Percentiles rank a stretch among this genome's conserved stretches.
Conservation (phyloP, 1,140 invertebrate genomes). For the Heliconius eleuchia region DNA sequence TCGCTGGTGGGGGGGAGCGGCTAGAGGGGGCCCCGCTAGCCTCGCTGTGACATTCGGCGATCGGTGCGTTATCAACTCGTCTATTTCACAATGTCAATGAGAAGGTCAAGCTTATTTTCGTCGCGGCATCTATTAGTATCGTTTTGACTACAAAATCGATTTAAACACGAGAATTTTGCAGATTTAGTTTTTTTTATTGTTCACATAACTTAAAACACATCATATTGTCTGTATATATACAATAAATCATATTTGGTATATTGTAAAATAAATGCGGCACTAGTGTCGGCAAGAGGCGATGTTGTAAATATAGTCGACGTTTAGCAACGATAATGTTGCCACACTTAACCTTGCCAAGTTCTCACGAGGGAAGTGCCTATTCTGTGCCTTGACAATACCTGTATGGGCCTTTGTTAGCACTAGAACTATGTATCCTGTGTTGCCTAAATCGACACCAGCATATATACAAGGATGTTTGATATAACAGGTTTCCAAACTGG, state of each 20-base stretch:
- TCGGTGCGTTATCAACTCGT: slow-evolving; percentile 77
- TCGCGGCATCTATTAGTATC: slow-evolving; percentile 55
- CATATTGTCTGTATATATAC: neutral
- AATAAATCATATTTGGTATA: slow-evolving; percentile 19
- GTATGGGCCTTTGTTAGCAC: slow-evolving; percentile 75
- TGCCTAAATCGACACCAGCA: slow-evolving; percentile 58
- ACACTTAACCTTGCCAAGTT: slow-evolving; percentile 78
- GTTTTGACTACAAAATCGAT: slow-evolving; percentile 35
- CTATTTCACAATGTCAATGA: slow-evolving; percentile 82
- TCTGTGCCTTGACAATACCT: slow-evolving; percentile 80
- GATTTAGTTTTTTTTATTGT: neutral
- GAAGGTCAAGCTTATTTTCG: slow-evolving; percentile 78
- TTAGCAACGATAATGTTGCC: slow-evolving; percentile 80
- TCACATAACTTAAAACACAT: neutral
- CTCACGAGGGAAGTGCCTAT: slow-evolving; percentile 80
- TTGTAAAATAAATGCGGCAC: slow-evolving; percentile 62
- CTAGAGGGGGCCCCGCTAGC: slow-evolving; percentile 68
- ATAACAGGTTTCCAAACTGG: slow-evolving; percentile 57
- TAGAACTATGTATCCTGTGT: slow-evolving; percentile 70
- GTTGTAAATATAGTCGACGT: slow-evolving; percentile 76
- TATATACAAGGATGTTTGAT: slow-evolving; percentile 45
- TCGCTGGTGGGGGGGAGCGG: slow-evolving; percentile 55
- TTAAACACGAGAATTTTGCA: neutral
- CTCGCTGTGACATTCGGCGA: slow-evolving; percentile 76
- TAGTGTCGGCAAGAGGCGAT: slow-evolving; percentile 73